Percentiles rank a stretch among this genome's conserved stretches.
These are phyloP conservation scores for Hepsetus odoe DNA, from an alignment of 2,113 vertebrate species.

Conservation along the genomic window DNA sequence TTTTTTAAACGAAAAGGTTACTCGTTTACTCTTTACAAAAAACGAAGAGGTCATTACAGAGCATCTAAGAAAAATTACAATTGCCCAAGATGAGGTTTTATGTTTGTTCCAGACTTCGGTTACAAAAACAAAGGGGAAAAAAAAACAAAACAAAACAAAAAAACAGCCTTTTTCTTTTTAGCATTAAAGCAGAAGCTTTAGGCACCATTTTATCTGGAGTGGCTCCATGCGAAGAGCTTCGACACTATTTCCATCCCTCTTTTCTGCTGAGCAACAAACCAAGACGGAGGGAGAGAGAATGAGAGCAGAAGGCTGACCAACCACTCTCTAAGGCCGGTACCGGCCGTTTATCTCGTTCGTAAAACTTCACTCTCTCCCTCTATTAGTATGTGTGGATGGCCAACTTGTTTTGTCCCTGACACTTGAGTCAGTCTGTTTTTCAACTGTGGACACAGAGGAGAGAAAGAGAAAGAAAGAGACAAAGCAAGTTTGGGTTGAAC, in stretches of 20 bases:
- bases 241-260: constrained; percentile 78
- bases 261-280: constrained; percentile 76
- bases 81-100: constrained; percentile 11
- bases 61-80: constrained; percentile 26
- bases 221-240: constrained; percentile 77
- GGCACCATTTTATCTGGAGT: constrained; percentile 75
- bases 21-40: constrained; percentile 14
- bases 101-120: constrained; percentile 54
- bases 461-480: constrained; percentile 76
- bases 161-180: constrained; percentile 7
- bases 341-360: constrained; percentile 57
- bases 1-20: no score
- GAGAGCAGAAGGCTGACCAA: constrained; percentile 66
- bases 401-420: constrained; percentile 73
- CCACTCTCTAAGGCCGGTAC: constrained; percentile 25
- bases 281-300: constrained; percentile 66
- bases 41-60: neutral
- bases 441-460: constrained; percentile 80
- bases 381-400: constrained; percentile 74
- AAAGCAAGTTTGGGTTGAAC: constrained; percentile 78
- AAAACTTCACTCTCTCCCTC: constrained; percentile 73
- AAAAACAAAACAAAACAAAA: constrained; percentile 51
- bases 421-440: constrained; percentile 80
- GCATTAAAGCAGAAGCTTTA: constrained; percentile 65
- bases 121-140: constrained; percentile 34